Evolutionary conservation across 2,797 vertebrate species (phyloP), one percentile per base, ranked within the genome.

Genomic region (Cetoscarus ocellatus): DNA sequence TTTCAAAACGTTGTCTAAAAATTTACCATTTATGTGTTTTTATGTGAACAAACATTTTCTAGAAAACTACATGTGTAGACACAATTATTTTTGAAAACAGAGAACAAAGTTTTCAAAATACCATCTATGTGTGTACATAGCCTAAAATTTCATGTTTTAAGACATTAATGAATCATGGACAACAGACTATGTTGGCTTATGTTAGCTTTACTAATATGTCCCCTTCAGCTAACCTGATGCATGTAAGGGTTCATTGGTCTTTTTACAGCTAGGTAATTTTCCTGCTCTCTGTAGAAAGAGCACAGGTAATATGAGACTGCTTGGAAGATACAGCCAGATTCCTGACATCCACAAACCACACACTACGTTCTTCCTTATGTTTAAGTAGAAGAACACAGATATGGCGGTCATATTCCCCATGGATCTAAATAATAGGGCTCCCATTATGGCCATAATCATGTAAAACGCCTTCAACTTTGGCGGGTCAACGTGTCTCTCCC

Each of bases 381-480:
- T 2, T 0, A 0, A 0, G 11, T 18, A 40, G 0, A 10, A 0
- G 8, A 1, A 61, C 7, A 48, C 0, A 47, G 2, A 1, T 5
- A 0, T 45, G 9, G 3, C 1, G 17, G 48, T 0, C 12, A 70
- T 10, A 2, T 1, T 6, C 11, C 18, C 40, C 0, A 1, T 1
- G 38, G 61, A 17, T 11, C 39, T 60, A 12, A 84, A 1, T 27
- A 73, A 0, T 35, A 80, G 17, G 3, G 38, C 49, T 6, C 17
- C 64, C 38, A 70, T 40, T 49, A 88, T 84, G 11, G 5, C 4
- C 15, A 19, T 0, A 0, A 82, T 66, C 38, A 57, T 74, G n/a
- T 53, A 9, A 17, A 84, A 79, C 0, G 63, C 78, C 57, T 55
- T 76, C 10, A 8, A 61, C 44, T 84, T 88, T 14, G 54, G 47